Conservation (phyloP, 1,140 invertebrate species). For the Drosophila littoralis region DNA sequence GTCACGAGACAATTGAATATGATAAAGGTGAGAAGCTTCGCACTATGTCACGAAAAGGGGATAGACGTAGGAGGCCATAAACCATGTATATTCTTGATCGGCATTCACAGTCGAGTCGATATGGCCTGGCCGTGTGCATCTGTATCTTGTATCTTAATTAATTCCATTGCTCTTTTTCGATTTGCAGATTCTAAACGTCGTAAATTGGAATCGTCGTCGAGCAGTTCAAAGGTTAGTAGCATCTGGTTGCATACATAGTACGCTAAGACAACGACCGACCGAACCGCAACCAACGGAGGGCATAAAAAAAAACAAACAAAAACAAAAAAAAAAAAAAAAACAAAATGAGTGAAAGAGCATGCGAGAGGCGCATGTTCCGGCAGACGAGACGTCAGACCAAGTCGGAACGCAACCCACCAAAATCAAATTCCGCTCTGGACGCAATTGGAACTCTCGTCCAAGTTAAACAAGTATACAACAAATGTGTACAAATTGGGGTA, state of each 20-base stretch:
- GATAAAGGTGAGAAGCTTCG: slow-evolving; percentile 84
- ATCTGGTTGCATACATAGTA: slow-evolving; percentile 83
- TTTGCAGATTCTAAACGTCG: slow-evolving; percentile 90
- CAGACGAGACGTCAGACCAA: slow-evolving; percentile 19
- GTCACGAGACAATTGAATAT: slow-evolving; percentile 85
- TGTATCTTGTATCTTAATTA: too few species aligned
- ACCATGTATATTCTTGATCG: too few species aligned
- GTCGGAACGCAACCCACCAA: slow-evolving; percentile 21
- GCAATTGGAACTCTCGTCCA: slow-evolving; percentile 26
- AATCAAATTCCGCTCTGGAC: slow-evolving; percentile 19
- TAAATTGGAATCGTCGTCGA: slow-evolving; percentile 89
- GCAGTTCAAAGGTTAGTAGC: slow-evolving; percentile 91
- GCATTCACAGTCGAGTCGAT: too few species aligned
- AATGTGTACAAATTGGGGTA: slow-evolving; percentile 15
- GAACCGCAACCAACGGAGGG: slow-evolving; percentile 35
- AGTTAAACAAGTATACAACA: slow-evolving; percentile 18
- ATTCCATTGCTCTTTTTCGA: neutral
- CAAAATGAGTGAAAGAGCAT: slow-evolving; percentile 10
- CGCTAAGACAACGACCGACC: slow-evolving; percentile 70
- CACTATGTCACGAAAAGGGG: too few species aligned
- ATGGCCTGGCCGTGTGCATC: too few species aligned
- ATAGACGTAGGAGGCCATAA: too few species aligned
- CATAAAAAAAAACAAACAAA: slow-evolving; percentile 37
- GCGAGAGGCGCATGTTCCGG: slow-evolving; percentile 21
- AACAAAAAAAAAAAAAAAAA: slow-evolving; percentile 31